These are phyloP conservation scores for Heliconius erato DNA, from an alignment of 2,888 invertebrate genomes.

Conservation along the genomic window DNA sequence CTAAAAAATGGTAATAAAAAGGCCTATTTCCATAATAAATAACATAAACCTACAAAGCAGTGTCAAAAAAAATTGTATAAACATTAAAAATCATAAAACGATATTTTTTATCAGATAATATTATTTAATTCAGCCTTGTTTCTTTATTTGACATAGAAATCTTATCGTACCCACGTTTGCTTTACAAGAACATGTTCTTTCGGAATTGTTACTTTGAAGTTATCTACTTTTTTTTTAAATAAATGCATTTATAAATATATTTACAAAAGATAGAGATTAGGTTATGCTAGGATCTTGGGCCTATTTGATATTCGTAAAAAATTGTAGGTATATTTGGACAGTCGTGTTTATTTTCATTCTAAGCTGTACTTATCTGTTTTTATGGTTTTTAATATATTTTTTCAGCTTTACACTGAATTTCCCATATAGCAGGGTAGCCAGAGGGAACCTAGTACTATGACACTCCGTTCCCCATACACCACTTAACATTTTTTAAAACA, in stretches of 20 bases:
- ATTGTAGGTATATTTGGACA: neutral
- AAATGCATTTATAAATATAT: too few species aligned
- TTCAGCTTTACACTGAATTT: neutral
- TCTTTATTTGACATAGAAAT: constrained; percentile 30
- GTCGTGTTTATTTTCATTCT: neutral
- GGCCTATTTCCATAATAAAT: too few species aligned
- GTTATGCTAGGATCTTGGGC: neutral
- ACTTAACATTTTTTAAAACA: neutral
- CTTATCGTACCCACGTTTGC: constrained; percentile 31
- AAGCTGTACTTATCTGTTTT: neutral
- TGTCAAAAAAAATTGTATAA: neutral
- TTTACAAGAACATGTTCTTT: constrained; percentile 17
- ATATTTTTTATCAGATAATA: constrained; percentile 34
- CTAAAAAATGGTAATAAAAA: too few species aligned
- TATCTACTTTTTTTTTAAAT: neutral
- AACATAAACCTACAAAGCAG: neutral
- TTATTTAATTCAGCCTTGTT: constrained; percentile 28
- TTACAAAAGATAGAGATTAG: neutral
- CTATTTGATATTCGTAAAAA: neutral
- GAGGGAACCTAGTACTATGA: neutral
- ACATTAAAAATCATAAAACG: neutral
- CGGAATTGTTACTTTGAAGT: constrained; percentile 19
- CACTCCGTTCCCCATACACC: neutral
- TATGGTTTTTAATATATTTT: neutral
- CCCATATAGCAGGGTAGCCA: neutral